Evolutionary conservation across 2,113 vertebrate genomes (phyloP).

Genomic region (Otocyon megalotis): DNA sequence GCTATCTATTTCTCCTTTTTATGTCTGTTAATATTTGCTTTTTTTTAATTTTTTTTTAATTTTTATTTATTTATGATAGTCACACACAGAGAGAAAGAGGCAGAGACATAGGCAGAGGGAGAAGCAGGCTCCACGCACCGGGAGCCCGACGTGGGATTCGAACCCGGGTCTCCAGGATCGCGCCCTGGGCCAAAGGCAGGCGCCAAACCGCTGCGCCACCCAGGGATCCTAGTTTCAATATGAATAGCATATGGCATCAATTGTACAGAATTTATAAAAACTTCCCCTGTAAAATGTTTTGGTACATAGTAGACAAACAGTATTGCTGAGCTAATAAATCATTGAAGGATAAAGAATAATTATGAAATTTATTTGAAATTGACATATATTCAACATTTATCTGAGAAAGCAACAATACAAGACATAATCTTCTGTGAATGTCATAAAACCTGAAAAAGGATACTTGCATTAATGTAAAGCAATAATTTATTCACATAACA

Average conservation of each 20-base stretch:
- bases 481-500: constrained; percentile 50
- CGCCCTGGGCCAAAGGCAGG: too few species aligned
- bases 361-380: background rate
- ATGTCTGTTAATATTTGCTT: background rate
- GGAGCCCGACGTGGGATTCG: too few species aligned
- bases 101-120: too few species aligned
- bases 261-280: background rate
- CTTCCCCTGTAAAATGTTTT: background rate
- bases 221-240: constrained; percentile 7
- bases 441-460: background rate
- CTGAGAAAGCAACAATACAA: background rate
- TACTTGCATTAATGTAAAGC: background rate
- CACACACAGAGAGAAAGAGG: too few species aligned
- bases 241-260: background rate
- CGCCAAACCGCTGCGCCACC: too few species aligned
- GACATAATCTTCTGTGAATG: background rate
- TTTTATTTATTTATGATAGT: too few species aligned
- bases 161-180: too few species aligned
- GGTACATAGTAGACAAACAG: background rate
- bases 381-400: background rate
- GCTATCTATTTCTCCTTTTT: background rate
- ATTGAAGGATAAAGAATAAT: background rate
- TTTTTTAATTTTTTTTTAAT: too few species aligned
- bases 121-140: too few species aligned
- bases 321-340: background rate